Conservation (phyloP, 1,140 invertebrate species). For the Limonius californicus region DNA sequence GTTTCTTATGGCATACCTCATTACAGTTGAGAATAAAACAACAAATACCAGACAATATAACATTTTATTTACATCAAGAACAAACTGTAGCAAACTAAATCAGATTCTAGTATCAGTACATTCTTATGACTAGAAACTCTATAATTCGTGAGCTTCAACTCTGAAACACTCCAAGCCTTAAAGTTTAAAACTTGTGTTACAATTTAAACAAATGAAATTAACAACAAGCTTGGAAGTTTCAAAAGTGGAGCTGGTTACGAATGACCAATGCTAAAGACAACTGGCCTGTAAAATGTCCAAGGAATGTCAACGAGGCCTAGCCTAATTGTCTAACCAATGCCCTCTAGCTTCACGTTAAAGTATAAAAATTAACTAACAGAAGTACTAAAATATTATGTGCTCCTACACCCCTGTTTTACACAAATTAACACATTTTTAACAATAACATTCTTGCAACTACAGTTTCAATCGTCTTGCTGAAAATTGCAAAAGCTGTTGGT, state of each 20-base stretch:
- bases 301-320: conserved; percentile 14
- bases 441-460: background rate
- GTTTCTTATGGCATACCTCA: no score
- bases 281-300: conserved; percentile 29
- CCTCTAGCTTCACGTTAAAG: conserved; percentile 1
- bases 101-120: conserved; percentile 38
- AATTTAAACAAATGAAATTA: background rate
- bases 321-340: conserved; percentile 1
- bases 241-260: conserved; percentile 11
- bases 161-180: no score
- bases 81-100: conserved; percentile 33
- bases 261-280: conserved; percentile 25
- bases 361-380: background rate
- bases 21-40: no score
- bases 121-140: conserved; percentile 42
- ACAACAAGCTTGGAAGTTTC: background rate
- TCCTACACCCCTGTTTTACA: background rate
- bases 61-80: conserved; percentile 36
- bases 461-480: no score
- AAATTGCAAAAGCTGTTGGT: no score
- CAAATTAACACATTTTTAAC: background rate
- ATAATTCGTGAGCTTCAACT: conserved; percentile 31
- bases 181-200: no score
- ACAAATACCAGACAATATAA: conserved; percentile 30
- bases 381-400: background rate